Conservation (phyloP, 2,888 invertebrate species). For the Rotaria sp. region DNA sequence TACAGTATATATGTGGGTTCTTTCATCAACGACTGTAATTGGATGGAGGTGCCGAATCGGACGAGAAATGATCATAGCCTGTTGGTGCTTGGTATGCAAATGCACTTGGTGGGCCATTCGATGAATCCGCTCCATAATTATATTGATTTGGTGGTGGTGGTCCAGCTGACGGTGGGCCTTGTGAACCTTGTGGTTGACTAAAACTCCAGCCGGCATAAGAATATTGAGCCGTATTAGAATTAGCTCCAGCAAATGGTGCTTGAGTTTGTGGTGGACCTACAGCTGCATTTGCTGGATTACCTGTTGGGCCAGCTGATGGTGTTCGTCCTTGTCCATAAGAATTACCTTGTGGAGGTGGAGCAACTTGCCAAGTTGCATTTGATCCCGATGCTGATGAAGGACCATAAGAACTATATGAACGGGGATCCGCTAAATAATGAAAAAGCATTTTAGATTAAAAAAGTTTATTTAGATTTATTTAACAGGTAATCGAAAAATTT, state of each 20-base stretch:
- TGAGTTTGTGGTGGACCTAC: conserved; percentile 10
- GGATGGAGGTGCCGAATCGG: conserved; percentile 10
- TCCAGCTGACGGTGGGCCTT: not conserved
- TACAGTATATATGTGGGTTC: not conserved
- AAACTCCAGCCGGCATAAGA: conserved; percentile 3
- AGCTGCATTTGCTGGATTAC: not conserved
- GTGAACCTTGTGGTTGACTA: conserved; percentile 22
- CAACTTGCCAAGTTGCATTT: conserved; percentile 7
- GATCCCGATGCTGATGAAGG: conserved; percentile 4
- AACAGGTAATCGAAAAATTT: too few species aligned
- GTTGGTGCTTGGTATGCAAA: conserved; percentile 12
- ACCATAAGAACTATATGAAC: not conserved
- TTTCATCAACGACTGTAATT: not conserved
- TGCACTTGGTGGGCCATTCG: not conserved
- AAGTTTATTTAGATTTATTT: too few species aligned
- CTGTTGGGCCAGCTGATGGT: conserved; percentile 12
- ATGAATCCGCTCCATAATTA: not conserved
- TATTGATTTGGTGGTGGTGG: conserved; percentile 6
- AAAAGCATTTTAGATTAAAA: not conserved
- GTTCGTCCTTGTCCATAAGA: conserved; percentile 17
- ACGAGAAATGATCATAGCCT: not conserved
- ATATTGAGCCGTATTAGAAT: not conserved
- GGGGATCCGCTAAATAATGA: not conserved
- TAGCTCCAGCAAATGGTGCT: not conserved
- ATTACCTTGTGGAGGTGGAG: not conserved